Conservation (phyloP, 1,140 invertebrate species). For the Mylabris phalerata region DNA sequence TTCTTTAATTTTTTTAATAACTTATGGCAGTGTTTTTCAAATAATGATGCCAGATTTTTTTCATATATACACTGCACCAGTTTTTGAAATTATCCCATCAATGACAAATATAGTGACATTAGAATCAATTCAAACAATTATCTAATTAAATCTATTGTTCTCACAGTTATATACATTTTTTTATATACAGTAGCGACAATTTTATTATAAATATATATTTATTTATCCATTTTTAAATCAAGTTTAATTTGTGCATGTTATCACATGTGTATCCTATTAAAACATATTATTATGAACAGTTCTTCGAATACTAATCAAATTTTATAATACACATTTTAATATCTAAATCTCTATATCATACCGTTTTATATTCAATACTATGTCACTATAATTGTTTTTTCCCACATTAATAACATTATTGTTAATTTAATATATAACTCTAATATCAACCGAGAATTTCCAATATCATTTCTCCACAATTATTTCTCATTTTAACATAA, state of each 20-base stretch:
- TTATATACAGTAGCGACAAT: conserved; percentile 10
- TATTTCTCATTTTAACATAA: no score
- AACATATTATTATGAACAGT: neutral
- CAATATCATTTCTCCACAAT: no score
- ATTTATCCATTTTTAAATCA: conserved; percentile 2
- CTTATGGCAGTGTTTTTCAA: conserved; percentile 11
- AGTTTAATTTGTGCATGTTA: conserved; percentile 8
- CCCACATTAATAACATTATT: neutral
- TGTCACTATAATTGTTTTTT: conserved; percentile 12
- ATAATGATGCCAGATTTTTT: conserved; percentile 5
- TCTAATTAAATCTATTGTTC: neutral
- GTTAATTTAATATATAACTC: no score
- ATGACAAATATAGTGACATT: conserved; percentile 10
- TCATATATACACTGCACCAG: conserved; percentile 9
- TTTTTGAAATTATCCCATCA: conserved; percentile 1
- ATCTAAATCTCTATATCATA: neutral
- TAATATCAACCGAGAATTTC: no score
- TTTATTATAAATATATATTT: conserved; percentile 7
- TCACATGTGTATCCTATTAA: conserved; percentile 1
- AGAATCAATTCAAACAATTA: conserved; percentile 2
- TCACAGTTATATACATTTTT: conserved; percentile 5
- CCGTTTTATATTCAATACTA: conserved; percentile 2
- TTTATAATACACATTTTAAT: conserved; percentile 8
- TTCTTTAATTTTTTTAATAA: conserved; percentile 6
- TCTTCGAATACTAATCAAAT: neutral